Conservation (phyloP, 1,140 invertebrate species). For the Drosophila leontia region DNA sequence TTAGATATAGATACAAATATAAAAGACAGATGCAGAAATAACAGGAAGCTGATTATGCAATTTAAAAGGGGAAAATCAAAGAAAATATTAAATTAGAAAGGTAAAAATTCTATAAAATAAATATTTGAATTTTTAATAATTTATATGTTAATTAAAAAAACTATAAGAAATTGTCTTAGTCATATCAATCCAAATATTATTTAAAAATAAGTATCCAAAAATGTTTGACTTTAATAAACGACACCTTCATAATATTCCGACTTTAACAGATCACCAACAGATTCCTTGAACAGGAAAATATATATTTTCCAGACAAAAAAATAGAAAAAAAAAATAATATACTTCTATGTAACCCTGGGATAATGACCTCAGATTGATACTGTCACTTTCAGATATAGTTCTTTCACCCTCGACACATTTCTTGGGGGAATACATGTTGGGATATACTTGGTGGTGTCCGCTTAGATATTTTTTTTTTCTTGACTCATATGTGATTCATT, state of each 20-base stretch:
- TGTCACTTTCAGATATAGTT: slow-evolving; percentile 42
- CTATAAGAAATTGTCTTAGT: too few species aligned
- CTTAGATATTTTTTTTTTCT: slow-evolving; percentile 19
- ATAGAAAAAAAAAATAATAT: slow-evolving; percentile 6
- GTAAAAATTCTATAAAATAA: too few species aligned
- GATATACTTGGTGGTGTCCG: slow-evolving; percentile 14
- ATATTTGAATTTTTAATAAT: neutral
- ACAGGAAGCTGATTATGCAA: slow-evolving; percentile 36
- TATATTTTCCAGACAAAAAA: neutral
- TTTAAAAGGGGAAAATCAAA: neutral
- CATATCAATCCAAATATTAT: neutral
- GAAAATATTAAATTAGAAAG: neutral
- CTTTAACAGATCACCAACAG: slow-evolving; percentile 1
- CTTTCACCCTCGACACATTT: slow-evolving; percentile 10
- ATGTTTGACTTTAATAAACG: neutral
- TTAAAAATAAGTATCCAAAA: neutral
- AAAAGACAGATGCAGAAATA: slow-evolving; percentile 6
- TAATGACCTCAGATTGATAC: slow-evolving; percentile 36
- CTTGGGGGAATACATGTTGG: neutral
- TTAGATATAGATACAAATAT: slow-evolving; percentile 29
- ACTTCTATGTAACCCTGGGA: slow-evolving; percentile 6
- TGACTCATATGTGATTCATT: slow-evolving; percentile 53
- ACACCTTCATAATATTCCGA: neutral
- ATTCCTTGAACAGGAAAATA: neutral
- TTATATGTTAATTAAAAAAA: too few species aligned